Evolutionary conservation across 2,797 vertebrate species (phyloP).

Genomic region (Odontamblyopus lacepedii): DNA sequence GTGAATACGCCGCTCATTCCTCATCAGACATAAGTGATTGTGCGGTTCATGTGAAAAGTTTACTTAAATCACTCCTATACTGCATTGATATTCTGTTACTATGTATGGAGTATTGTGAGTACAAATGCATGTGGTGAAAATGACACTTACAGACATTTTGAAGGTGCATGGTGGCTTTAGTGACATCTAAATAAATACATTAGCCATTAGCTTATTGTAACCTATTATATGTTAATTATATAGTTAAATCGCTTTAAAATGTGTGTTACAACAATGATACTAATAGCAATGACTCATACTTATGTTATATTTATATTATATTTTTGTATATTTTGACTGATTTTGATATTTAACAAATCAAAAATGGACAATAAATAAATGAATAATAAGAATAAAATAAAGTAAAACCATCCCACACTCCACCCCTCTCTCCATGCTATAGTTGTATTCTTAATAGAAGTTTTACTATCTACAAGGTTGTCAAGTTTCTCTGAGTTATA

Average conservation of each 20-base stretch:
- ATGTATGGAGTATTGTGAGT: neutral
- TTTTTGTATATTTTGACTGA: too few species aligned
- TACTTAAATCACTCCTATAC: slow-evolving; percentile 49
- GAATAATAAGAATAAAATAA: too few species aligned
- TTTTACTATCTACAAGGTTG: too few species aligned
- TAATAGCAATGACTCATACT: too few species aligned
- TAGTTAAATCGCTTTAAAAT: neutral
- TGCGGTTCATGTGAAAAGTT: slow-evolving; percentile 28
- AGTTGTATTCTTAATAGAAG: too few species aligned
- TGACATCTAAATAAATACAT: neutral
- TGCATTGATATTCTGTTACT: slow-evolving; percentile 7
- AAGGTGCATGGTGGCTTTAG: slow-evolving; percentile 4
- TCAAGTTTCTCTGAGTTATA: too few species aligned
- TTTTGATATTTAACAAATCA: too few species aligned
- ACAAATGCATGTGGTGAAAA: slow-evolving; percentile 3
- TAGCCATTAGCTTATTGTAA: too few species aligned
- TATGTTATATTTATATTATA: too few species aligned
- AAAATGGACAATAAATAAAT: too few species aligned
- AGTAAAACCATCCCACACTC: too few species aligned
- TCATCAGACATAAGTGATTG: slow-evolving; percentile 46
- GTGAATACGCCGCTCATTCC: neutral
- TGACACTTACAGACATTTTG: slow-evolving; percentile 27
- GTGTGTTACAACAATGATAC: neutral
- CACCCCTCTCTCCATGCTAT: too few species aligned
- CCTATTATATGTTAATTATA: neutral